Evolutionary conservation across 2,797 vertebrate genomes (phyloP).

Genomic region (Chelmon rostratus): DNA sequence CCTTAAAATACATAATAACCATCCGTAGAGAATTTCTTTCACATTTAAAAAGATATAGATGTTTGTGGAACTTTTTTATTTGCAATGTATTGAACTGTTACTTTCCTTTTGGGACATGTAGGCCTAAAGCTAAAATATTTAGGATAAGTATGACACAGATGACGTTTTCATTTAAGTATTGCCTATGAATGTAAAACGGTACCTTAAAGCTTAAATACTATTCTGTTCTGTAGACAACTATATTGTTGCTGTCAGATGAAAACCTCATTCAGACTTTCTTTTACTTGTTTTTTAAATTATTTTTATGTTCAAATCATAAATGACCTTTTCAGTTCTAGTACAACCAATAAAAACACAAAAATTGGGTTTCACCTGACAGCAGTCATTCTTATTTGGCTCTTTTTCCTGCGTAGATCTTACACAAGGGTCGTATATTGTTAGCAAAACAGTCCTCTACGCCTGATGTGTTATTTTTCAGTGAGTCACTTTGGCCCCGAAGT

Average conservation of each 20-base stretch:
- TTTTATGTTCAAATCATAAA: constrained; percentile 12
- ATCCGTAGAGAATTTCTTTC: neutral
- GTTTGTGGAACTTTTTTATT: constrained; percentile 11
- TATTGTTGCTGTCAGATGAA: constrained; percentile 30
- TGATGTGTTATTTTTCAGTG: constrained; percentile 30
- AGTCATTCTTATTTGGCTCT: constrained; percentile 18
- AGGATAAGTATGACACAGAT: constrained; percentile 26
- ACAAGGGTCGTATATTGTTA: constrained; percentile 31
- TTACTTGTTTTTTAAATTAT: constrained; percentile 18
- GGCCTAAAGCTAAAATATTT: constrained; percentile 12
- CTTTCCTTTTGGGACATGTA: constrained; percentile 10
- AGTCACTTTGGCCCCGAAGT: constrained; percentile 41
- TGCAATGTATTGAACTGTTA: constrained; percentile 3
- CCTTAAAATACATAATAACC: constrained; percentile 12
- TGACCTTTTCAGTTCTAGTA: constrained; percentile 28
- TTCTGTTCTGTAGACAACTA: constrained; percentile 13
- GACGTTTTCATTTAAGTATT: constrained; percentile 10
- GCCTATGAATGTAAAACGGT: constrained; percentile 24
- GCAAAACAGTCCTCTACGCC: neutral
- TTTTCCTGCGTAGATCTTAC: constrained; percentile 29
- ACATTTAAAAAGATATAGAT: constrained; percentile 5
- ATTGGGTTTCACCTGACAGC: constrained; percentile 16
- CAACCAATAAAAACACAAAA: constrained; percentile 12
- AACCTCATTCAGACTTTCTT: constrained; percentile 5
- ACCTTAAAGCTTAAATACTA: constrained; percentile 19